Evolutionary conservation across 2,797 vertebrate species (phyloP), one percentile per base, ranked within the genome.

Genomic region (Lepus oiostolus): DNA sequence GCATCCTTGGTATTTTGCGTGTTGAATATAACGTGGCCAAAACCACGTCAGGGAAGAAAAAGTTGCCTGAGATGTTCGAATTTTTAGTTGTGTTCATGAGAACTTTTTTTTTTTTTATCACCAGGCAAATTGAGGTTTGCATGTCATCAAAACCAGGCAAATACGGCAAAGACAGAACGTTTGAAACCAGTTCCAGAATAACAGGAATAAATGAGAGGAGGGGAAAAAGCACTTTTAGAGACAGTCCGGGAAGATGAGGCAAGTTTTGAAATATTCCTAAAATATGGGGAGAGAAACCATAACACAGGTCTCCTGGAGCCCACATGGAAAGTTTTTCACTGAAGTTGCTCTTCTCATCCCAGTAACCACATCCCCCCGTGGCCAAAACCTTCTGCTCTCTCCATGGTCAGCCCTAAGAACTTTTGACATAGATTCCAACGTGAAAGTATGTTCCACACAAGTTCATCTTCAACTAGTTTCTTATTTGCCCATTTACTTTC

Each of bases 181-280:
- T 70, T 71, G 19, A 87, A 91, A 95, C 95, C 50, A 95, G 58
- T 80, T 82, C 22, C 65, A 26, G 86, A 81, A 92, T 50, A 1
- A 19, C 19, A 19, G 24, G 30, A 54, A 17, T 60, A 71, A 79
- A 76, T 86, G 38, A 50, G 5, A 7, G 0, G 1, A 38, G 38
- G 4, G 35, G 50, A 6, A 54, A 71, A 62, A 71, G 42, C 81
- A 19, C 19, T 68, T 50, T 60, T n/a, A 74, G 92, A 32, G 80
- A 77, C 58, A 13, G 32, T 21, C 42, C 67, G 72, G 32, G 63
- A 95, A 88, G 70, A 91, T 86, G 65, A 92, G 52, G 47, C 68
- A 67, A 58, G 28, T 86, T 91, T 32, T 32, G 68, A 83, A 91
- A 79, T 67, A 26, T 89, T 91, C 75, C 60, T 75, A 92, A 88